phyloP scores from a whole-genome alignment of 1,140 invertebrate genomes.

The Lordiphosa stackelbergi region DNA sequence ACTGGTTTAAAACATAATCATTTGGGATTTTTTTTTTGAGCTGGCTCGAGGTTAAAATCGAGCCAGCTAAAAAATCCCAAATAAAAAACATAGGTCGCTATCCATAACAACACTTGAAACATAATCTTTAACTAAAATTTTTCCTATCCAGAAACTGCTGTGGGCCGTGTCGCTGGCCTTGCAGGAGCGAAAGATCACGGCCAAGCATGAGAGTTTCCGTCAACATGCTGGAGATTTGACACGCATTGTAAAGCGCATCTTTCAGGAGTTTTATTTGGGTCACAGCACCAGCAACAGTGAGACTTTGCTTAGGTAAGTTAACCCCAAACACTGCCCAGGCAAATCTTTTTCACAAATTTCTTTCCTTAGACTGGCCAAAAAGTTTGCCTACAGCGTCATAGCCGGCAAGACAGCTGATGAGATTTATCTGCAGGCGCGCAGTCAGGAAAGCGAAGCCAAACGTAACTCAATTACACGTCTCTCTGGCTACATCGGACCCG shows the following conservation, averaged over 20 bases:
- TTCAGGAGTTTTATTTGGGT: conserved; percentile 69
- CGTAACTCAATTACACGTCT: conserved; percentile 49
- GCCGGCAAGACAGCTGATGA: conserved; percentile 79
- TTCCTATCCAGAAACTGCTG: conserved; percentile 84
- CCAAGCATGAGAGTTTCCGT: conserved; percentile 81
- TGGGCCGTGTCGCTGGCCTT: conserved; percentile 83
- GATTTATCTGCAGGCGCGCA: conserved; percentile 75
- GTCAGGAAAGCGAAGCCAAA: conserved; percentile 58
- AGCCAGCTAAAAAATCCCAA: too few relatives aligned
- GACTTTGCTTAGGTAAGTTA: conserved; percentile 70
- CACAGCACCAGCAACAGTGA: conserved; percentile 72
- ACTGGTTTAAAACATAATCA: too few relatives aligned
- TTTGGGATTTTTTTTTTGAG: too few relatives aligned
- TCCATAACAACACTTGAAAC: too few relatives aligned
- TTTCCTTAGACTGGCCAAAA: conserved; percentile 78
- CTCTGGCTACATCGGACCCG: conserved; percentile 72
- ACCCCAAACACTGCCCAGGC: not conserved
- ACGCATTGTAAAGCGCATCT: conserved; percentile 77
- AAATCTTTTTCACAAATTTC: not conserved
- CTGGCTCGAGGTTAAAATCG: too few relatives aligned
- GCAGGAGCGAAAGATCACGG: conserved; percentile 79
- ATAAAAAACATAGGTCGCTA: too few relatives aligned
- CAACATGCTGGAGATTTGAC: conserved; percentile 80
- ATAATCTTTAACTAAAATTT: too few relatives aligned
- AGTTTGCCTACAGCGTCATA: conserved; percentile 79